Evolutionary conservation across 2,888 invertebrate genomes (phyloP).

Genomic region (Tipula confusa): DNA sequence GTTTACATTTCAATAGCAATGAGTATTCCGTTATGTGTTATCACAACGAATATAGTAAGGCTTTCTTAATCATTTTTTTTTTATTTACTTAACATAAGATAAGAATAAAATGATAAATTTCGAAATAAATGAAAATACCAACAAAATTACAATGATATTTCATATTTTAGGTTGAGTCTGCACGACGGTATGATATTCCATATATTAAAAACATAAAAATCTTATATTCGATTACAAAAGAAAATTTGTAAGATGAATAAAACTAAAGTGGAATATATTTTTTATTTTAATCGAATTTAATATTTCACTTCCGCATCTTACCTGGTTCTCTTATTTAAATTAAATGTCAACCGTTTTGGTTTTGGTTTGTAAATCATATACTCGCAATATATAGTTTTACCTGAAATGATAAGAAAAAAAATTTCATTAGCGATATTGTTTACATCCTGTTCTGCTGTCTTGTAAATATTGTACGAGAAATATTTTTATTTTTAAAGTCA

Average conservation of each 20-base stretch:
- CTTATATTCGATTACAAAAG: neutral
- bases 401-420: neutral
- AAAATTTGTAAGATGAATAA: no score
- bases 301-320: neutral
- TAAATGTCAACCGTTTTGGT: neutral
- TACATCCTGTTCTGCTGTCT: neutral
- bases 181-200: no score
- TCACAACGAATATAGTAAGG: neutral
- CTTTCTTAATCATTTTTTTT: neutral
- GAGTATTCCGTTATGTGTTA: neutral
- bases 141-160: neutral
- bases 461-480: neutral
- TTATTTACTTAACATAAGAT: no score
- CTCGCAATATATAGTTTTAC: neutral
- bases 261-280: neutral
- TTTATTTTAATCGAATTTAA: neutral
- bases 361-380: neutral
- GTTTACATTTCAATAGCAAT: neutral
- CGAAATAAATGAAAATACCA: neutral
- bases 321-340: neutral
- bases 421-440: neutral
- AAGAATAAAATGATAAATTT: neutral
- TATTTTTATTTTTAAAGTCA: neutral
- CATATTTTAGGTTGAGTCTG: neutral
- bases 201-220: no score